phyloP scores from a whole-genome alignment of 2,888 invertebrate species.

The Sialis fuliginosa region DNA sequence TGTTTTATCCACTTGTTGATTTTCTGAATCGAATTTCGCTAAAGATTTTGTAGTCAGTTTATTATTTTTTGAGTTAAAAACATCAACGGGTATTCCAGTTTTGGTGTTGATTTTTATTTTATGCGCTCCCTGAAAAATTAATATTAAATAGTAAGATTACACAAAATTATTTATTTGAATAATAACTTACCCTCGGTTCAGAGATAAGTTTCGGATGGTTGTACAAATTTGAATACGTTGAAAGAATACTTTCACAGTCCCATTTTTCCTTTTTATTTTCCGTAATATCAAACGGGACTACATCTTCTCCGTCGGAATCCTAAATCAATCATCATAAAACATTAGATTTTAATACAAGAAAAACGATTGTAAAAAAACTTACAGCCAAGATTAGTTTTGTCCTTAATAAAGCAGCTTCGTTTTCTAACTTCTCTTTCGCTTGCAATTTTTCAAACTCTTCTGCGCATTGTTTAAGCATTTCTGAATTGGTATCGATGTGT shows the following conservation, averaged over 20 bases:
- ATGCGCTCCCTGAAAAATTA: constrained; percentile 24
- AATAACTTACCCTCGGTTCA: constrained; percentile 40
- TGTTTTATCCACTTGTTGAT: constrained; percentile 16
- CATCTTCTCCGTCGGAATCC: constrained; percentile 34
- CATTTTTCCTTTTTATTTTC: constrained; percentile 49
- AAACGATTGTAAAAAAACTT: constrained; percentile 1
- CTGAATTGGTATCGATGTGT: constrained; percentile 45
- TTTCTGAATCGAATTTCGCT: constrained; percentile 40
- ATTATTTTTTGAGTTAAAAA: constrained; percentile 32
- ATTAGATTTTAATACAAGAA: background rate
- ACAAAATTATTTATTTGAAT: background rate
- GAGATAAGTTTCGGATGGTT: constrained; percentile 81
- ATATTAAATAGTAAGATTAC: background rate
- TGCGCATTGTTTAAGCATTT: constrained; percentile 50
- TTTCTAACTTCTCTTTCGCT: constrained; percentile 34
- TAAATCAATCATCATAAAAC: constrained; percentile 7
- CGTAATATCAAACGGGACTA: constrained; percentile 39
- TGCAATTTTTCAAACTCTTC: constrained; percentile 54
- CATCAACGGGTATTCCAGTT: constrained; percentile 57
- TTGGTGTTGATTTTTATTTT: constrained; percentile 54
- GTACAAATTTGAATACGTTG: constrained; percentile 78
- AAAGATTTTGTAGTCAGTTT: constrained; percentile 53
- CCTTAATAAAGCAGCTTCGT: constrained; percentile 18
- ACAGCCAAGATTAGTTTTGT: constrained; percentile 9
- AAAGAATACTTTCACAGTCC: constrained; percentile 85